phyloP scores from a whole-genome alignment of 2,888 invertebrate genomes.

The Dimorphilus gyrociliatus region DNA sequence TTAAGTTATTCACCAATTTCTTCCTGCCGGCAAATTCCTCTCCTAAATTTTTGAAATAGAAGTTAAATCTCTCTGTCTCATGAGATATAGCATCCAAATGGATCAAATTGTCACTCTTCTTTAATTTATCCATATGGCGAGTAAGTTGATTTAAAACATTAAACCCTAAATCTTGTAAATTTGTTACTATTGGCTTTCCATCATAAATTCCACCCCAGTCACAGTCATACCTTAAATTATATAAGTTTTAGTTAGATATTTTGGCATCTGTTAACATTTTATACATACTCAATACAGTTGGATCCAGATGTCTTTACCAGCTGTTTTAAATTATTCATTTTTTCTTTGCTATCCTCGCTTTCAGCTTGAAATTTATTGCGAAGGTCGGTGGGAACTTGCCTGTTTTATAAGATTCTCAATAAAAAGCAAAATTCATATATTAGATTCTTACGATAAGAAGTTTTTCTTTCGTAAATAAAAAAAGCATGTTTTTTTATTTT shows the following conservation, averaged over 20 bases:
- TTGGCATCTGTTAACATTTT: background rate
- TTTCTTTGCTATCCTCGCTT: slow-evolving; percentile 11
- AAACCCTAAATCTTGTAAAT: slow-evolving; percentile 33
- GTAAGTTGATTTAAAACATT: slow-evolving; percentile 33
- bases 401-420: slow-evolving; percentile 9
- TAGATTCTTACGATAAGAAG: slow-evolving; percentile 21
- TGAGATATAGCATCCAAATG: no score
- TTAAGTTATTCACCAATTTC: no score
- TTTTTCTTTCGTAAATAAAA: no score
- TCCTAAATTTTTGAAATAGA: no score
- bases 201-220: slow-evolving; percentile 31
- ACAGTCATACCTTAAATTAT: slow-evolving; percentile 38
- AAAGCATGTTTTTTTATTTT: no score
- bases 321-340: slow-evolving; percentile 22
- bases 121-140: no score
- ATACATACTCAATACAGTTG: slow-evolving; percentile 1
- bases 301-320: slow-evolving; percentile 23
- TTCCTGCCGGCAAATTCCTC: no score
- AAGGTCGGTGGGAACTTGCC: slow-evolving; percentile 25
- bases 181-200: slow-evolving; percentile 27
- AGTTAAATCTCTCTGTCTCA: no score
- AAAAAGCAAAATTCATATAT: slow-evolving; percentile 3
- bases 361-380: slow-evolving; percentile 23
- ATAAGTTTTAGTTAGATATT: background rate
- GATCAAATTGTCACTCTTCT: no score